phyloP scores from a whole-genome alignment of 2,113 vertebrate species.

The Acanthisitta chloris region DNA sequence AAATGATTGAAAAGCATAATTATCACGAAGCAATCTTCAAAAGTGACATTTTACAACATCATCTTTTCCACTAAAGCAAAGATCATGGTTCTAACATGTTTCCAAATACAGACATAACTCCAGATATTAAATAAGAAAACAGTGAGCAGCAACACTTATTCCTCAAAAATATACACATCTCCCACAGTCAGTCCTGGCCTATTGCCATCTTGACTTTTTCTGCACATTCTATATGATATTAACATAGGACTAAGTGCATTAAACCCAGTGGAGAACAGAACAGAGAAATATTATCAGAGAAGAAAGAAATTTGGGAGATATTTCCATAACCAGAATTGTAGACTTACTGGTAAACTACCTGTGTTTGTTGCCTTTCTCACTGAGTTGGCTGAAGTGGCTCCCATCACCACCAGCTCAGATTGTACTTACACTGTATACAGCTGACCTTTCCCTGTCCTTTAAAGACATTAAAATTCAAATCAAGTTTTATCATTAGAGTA shows the following conservation, averaged over 20 bases:
- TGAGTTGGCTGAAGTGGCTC: background rate
- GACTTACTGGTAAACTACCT: background rate
- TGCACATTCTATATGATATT: background rate
- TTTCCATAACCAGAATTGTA: background rate
- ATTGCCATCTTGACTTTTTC: background rate
- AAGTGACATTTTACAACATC: background rate
- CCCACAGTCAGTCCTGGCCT: background rate
- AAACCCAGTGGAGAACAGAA: background rate
- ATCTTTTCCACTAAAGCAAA: background rate
- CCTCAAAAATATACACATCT: background rate
- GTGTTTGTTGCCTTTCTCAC: background rate
- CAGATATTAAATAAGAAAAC: background rate
- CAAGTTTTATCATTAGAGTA: background rate
- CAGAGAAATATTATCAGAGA: background rate
- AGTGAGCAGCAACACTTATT: background rate
- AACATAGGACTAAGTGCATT: background rate
- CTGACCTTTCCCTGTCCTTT: background rate
- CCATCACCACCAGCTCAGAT: background rate
- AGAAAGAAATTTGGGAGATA: background rate
- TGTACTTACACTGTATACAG: background rate
- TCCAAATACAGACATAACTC: background rate
- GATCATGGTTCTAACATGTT: background rate
- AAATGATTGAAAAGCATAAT: constrained; percentile 1
- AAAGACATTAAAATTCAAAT: background rate
- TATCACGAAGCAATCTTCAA: background rate